These are phyloP conservation scores for Archocentrus centrarchus DNA, from an alignment of 2,113 vertebrate species.

Conservation along the genomic window DNA sequence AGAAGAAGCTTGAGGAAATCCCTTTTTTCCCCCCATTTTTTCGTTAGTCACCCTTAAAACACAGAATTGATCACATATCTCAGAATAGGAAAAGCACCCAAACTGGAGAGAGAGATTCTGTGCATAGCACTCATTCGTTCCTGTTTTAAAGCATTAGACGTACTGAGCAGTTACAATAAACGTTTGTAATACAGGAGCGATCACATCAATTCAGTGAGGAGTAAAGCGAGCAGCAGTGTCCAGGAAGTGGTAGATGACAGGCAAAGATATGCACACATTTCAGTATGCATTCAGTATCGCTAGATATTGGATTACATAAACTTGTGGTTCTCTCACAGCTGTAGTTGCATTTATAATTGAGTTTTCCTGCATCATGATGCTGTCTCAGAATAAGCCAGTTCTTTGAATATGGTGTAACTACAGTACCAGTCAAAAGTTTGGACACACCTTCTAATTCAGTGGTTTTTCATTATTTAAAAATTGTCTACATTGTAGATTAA, in stretches of 20 bases:
- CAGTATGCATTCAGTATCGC: neutral
- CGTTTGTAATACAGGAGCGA: neutral
- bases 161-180: too few species aligned
- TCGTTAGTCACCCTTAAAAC: neutral
- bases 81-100: neutral
- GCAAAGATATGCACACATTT: neutral
- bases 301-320: conserved; percentile 1
- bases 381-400: neutral
- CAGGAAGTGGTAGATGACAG: neutral
- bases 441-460: too few species aligned
- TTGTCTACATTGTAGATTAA: too few species aligned
- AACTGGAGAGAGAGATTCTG: neutral
- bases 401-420: neutral
- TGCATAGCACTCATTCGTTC: neutral
- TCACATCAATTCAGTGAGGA: neutral
- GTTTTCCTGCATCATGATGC: neutral
- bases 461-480: too few species aligned
- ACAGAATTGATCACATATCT: neutral
- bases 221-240: neutral
- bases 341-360: neutral
- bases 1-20: neutral
- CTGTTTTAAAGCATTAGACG: neutral
- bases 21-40: neutral
- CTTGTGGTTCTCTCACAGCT: neutral
- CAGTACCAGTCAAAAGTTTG: too few species aligned